Base-by-base conservation (phyloP, 2,797 vertebrate species). In the Moxostoma hubbsi region DNA sequence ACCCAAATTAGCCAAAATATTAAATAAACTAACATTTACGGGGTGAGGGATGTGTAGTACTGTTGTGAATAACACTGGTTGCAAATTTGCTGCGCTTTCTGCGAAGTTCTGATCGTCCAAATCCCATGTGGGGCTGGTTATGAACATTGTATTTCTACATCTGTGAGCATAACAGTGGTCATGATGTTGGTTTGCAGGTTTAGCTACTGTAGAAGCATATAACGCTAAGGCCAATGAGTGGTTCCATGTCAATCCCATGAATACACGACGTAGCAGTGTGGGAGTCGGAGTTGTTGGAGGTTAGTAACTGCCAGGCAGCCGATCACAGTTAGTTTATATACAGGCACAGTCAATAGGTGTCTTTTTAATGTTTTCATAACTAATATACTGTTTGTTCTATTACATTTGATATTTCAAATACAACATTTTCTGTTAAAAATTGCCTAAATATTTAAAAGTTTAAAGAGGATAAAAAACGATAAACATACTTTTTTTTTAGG, bases 211-310 rank as follows among this genome's bases (percentile, higher is more conserved):
- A 0, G 98, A 99, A 90, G 97, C 96, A 0, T 99, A 98, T 89
- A 99, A 99, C 72, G 91, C 96, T 1, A 99, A 99, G 89, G 97
- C 96, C 64, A 97, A 98, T 0, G 97, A 98, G 87, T 99, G 97
- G 97, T 98, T 97, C 89, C 97, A 98, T 0, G 94, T 98, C 9
- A 92, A 96, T 24, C 96, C 98, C 77, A 98, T 99, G 98, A 98
- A 96, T 87, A 99, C 98, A 0, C 90, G 98, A 46, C 94, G 98
- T 76, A 99, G 98, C 91, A 99, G 98, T 24, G 98, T 99, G 67
- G 97, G 98, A 0, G 98, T 99, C 3, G 97, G 97, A 3, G 96
- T 99, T 49, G 96, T 97, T 74, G 97, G 94, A 89, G 96, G 98
- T 99, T 86, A 93, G 87, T 81, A 36, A 62, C 13, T 6, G 24